Evolutionary conservation across 2,113 vertebrate genomes (phyloP).

Genomic region (Cervus canadensis): DNA sequence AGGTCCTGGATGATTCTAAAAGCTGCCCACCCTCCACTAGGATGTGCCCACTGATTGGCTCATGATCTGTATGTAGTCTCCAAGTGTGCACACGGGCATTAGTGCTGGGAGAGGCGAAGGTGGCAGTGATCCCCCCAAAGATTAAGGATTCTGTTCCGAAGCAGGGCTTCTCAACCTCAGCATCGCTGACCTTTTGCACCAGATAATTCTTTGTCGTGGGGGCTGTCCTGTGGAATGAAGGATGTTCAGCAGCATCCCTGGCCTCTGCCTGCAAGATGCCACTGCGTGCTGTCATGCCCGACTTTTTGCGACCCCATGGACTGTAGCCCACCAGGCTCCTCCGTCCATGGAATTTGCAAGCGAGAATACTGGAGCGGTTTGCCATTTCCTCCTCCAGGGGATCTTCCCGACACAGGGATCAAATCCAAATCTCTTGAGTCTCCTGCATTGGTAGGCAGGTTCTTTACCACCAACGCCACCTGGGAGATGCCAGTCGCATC

Average conservation of each 20-base stretch:
- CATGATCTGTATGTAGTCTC: accelerated
- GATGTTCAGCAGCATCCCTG: not conserved
- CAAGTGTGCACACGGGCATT: not conserved
- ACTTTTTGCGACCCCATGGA: not conserved
- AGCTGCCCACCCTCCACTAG: not conserved
- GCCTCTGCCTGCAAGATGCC: not conserved
- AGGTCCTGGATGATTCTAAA: not conserved
- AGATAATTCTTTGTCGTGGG: not conserved
- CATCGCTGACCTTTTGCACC: not conserved
- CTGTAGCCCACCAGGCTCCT: not conserved
- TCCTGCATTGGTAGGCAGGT: not conserved
- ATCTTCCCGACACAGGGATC: not conserved
- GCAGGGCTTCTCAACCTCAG: not conserved
- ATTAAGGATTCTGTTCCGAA: not conserved
- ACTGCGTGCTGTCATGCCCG: not conserved
- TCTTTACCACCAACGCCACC: not conserved
- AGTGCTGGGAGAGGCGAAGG: not conserved
- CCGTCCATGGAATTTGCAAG: not conserved
- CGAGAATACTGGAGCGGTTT: not conserved
- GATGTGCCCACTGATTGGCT: accelerated
- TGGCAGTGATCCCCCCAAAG: not conserved
- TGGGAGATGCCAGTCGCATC: not conserved
- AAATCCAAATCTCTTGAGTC: not conserved
- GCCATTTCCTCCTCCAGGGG: not conserved
- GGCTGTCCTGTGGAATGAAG: not conserved